A percentile compares a stretch with the other conserved stretches of the same genome.
Conservation (phyloP, 2,113 vertebrate species). For the Cottus gobio region DNA sequence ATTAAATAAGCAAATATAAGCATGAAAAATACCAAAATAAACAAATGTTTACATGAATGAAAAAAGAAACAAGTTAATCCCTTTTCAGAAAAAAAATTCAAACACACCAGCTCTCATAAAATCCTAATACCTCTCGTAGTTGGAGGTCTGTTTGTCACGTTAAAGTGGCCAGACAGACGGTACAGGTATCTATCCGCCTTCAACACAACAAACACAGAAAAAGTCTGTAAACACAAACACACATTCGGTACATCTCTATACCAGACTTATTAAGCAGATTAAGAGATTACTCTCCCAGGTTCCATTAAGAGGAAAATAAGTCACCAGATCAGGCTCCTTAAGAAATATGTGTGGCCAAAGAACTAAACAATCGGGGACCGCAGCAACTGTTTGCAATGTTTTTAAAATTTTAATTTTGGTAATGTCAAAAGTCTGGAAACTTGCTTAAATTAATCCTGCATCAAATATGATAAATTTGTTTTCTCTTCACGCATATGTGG, state of each 20-base stretch:
- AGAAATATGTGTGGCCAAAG: conserved; percentile 6
- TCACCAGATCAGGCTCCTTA: conserved; percentile 35
- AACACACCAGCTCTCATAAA: not conserved
- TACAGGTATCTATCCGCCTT: conserved; percentile 8
- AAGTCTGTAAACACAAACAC: conserved; percentile 37
- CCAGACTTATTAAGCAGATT: conserved; percentile 80
- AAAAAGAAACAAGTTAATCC: not conserved
- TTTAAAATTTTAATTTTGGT: too few species aligned
- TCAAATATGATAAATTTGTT: not conserved
- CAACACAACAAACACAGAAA: not conserved
- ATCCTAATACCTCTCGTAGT: not conserved
- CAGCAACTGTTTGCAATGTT: not conserved
- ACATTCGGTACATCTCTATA: conserved; percentile 36
- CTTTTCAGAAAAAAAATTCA: not conserved
- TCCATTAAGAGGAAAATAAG: conserved; percentile 66
- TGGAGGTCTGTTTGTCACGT: not conserved
- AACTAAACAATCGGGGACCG: not conserved
- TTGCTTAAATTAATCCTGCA: not conserved
- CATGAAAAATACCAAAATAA: not conserved
- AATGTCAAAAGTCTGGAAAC: not conserved
- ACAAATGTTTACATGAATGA: not conserved
- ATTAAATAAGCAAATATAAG: not conserved
- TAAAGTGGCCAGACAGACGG: conserved; percentile 4
- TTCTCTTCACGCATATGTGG: not conserved
- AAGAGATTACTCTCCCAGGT: conserved; percentile 76